Evolutionary conservation across 2,888 invertebrate species (phyloP).

Genomic region (Saturnia japonica): DNA sequence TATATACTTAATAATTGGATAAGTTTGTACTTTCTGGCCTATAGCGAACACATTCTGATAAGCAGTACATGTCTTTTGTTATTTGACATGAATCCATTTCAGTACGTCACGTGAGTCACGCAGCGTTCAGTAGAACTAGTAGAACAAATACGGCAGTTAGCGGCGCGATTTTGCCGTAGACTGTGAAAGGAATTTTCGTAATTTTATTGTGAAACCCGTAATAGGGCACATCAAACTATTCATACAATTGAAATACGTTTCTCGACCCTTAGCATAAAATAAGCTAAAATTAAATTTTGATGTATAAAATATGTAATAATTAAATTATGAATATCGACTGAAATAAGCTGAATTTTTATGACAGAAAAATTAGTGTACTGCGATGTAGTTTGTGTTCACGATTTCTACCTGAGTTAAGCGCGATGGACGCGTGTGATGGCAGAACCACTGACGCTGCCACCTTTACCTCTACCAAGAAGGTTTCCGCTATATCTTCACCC

Average conservation of each 20-base stretch:
- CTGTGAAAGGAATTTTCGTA: slow-evolving; percentile 22
- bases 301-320: neutral
- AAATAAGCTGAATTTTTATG: neutral
- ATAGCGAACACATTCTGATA: neutral
- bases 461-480: slow-evolving; percentile 65
- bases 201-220: neutral
- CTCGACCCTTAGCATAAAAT: neutral
- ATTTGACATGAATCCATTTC: slow-evolving; percentile 3
- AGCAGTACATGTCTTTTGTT: neutral
- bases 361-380: neutral
- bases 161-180: slow-evolving; percentile 37
- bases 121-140: slow-evolving; percentile 18
- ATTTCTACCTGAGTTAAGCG: slow-evolving; percentile 43
- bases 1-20: neutral
- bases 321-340: neutral
- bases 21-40: neutral
- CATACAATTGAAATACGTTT: neutral
- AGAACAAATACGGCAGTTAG: slow-evolving; percentile 50
- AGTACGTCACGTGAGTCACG: neutral
- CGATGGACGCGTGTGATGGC: slow-evolving; percentile 76
- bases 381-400: slow-evolving; percentile 14
- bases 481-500: slow-evolving; percentile 67
- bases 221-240: neutral
- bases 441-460: slow-evolving; percentile 70
- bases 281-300: neutral